Evolutionary conservation across 1,140 invertebrate species (phyloP).

Genomic region (Belonocnema kinseyi): DNA sequence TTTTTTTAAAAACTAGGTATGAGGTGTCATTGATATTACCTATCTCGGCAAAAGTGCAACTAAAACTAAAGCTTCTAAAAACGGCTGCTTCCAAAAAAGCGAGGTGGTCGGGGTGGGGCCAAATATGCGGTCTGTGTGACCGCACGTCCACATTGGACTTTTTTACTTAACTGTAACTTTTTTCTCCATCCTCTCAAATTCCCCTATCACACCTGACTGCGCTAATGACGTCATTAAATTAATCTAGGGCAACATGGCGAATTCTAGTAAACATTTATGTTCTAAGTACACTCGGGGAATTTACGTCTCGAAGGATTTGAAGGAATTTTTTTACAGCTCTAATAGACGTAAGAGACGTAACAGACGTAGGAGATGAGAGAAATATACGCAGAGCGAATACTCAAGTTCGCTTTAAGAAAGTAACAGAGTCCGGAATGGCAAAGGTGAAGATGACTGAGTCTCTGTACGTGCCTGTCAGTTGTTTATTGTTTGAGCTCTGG

Average conservation of each 20-base stretch:
- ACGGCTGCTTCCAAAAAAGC: too few species aligned
- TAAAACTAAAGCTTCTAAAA: too few species aligned
- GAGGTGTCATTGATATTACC: too few species aligned
- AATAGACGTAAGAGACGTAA: not conserved
- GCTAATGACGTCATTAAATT: conserved; percentile 19
- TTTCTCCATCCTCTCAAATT: not conserved
- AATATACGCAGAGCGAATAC: not conserved
- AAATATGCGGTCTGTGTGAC: too few species aligned
- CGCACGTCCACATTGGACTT: too few species aligned
- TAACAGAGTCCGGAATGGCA: not conserved
- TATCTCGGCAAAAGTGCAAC: too few species aligned
- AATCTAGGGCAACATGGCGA: not conserved
- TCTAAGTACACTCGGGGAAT: conserved; percentile 4
- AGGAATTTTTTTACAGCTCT: not conserved
- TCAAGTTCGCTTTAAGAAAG: conserved; percentile 18
- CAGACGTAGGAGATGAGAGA: conserved; percentile 1
- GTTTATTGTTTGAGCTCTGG: conserved; percentile 2
- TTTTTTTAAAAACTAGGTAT: too few species aligned
- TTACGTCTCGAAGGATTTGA: conserved; percentile 19
- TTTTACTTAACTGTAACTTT: not conserved
- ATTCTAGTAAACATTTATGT: conserved; percentile 1
- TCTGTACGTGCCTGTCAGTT: conserved; percentile 9
- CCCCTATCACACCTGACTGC: not conserved
- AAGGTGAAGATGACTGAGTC: conserved; percentile 18
- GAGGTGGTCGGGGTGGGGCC: too few species aligned